A percentile compares a stretch with the other conserved stretches of the same genome.
These are phyloP conservation scores for Aporrectodea caliginosa DNA, from an alignment of 1,140 invertebrate genomes.

Conservation along the genomic window DNA sequence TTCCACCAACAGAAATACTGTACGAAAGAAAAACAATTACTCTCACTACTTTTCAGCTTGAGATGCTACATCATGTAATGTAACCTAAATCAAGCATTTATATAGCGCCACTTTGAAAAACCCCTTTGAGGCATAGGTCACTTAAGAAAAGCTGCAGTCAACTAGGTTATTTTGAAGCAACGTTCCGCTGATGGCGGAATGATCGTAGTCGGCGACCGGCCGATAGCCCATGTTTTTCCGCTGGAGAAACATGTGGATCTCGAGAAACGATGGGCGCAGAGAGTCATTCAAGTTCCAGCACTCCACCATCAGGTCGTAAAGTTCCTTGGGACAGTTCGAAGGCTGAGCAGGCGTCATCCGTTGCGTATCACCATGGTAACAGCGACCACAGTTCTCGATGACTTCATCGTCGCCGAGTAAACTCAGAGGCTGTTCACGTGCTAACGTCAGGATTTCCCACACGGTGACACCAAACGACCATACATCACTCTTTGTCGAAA, in stretches of 20 bases:
- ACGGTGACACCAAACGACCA: slow-evolving; percentile 83
- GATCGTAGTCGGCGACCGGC: too few relatives aligned
- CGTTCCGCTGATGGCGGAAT: too few relatives aligned
- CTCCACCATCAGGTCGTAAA: slow-evolving; percentile 25
- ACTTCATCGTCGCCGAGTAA: slow-evolving; percentile 73
- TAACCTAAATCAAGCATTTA: too few relatives aligned
- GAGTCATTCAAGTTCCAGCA: slow-evolving; percentile 41
- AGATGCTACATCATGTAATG: too few relatives aligned
- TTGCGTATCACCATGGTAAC: slow-evolving; percentile 45
- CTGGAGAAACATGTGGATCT: slow-evolving; percentile 80
- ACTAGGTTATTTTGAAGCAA: too few relatives aligned
- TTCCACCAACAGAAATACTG: too few relatives aligned
- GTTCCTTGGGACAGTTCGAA: slow-evolving; percentile 14
- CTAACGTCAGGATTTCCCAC: slow-evolving; percentile 84
- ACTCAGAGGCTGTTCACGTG: slow-evolving; percentile 74
- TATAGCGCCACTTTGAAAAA: too few relatives aligned
- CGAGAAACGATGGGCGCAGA: slow-evolving; percentile 71
- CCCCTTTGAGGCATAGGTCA: too few relatives aligned
- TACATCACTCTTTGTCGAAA: slow-evolving; percentile 78
- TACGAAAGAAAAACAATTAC: too few relatives aligned
- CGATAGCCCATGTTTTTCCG: slow-evolving; percentile 72
- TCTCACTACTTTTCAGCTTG: too few relatives aligned
- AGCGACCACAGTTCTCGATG: slow-evolving; percentile 63
- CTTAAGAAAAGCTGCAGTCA: too few relatives aligned
- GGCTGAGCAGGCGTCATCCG: background rate